Evolutionary conservation across 2,888 invertebrate genomes (phyloP), one percentile per base, ranked within the genome.

Genomic region (Strigamia transsilvanica): DNA sequence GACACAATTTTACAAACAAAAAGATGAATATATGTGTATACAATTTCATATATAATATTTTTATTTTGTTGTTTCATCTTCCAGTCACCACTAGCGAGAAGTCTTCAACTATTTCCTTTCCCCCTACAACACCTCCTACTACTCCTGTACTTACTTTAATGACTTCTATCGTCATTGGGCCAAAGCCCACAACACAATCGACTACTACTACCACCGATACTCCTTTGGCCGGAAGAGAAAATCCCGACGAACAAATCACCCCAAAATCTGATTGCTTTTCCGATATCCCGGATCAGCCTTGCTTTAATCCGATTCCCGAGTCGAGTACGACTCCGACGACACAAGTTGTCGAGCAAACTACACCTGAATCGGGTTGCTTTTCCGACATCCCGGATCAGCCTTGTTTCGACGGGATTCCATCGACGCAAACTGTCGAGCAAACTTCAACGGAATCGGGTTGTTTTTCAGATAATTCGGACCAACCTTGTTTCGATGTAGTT

Each of bases 11-110:
- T 18, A 56, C n/a, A n/a, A 56, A 56, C 2, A n/a, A 18, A 27
- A 27, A 1, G 27, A 56, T n/a, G 1, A 5, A 56, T n/a, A n/a
- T 18, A 5, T 42, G 34, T 38, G 38, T 38, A 6, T 38, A 38
- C 38, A 38, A 38, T 46, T 46, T 46, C 46, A 46, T 46, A 13
- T 13, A 46, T 46, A 46, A 46, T 38, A 10, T 46, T 46, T 46
- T 46, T 4, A 46, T 15, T 46, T 46, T 38, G 38, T 46, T 46
- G 46, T 46, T 46, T 46, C 46, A 56, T 56, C 56, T 56, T 56
- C 56, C 18, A 56, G 56, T 56, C 56, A 56, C 56, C 15, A 56
- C 56, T 56, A 56, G 56, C n/a, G 56, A 56, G 56, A 56, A 56
- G 56, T 56, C 56, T 56, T n/a, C 56, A 18, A 56, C 18, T 2